Evolutionary conservation across 2,797 vertebrate species (phyloP).

Genomic region (Adelosebastes latens): DNA sequence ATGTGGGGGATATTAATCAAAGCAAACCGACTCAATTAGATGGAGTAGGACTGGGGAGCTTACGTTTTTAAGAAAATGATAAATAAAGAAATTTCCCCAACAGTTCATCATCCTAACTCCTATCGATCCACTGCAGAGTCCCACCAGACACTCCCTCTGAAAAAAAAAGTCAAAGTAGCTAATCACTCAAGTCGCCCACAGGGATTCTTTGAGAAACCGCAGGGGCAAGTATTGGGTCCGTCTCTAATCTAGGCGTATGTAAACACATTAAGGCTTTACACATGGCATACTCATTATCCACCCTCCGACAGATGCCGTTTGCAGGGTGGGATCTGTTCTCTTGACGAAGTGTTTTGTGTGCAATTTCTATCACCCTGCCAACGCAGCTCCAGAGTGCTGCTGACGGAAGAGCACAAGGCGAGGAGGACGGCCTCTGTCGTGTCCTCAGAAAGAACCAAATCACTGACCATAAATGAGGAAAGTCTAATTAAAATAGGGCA

Average conservation of each 20-base stretch:
- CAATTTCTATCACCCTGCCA: constrained; percentile 53
- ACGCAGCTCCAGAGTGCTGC: constrained; percentile 31
- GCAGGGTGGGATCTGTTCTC: constrained; percentile 54
- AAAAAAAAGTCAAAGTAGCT: constrained; percentile 75
- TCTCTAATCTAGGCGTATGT: constrained; percentile 77
- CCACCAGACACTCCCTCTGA: constrained; percentile 59
- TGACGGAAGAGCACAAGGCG: constrained; percentile 27
- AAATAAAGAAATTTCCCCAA: constrained; percentile 53
- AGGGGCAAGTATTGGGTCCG: constrained; percentile 67
- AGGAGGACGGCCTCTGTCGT: not conserved
- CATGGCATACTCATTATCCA: constrained; percentile 67
- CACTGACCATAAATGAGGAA: constrained; percentile 3
- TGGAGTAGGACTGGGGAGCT: constrained; percentile 37
- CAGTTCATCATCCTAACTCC: constrained; percentile 76
- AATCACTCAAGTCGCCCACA: constrained; percentile 78
- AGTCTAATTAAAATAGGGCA: not conserved
- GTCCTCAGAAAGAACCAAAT: constrained; percentile 12
- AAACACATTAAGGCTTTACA: constrained; percentile 78
- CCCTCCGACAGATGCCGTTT: constrained; percentile 56
- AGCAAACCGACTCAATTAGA: constrained; percentile 64
- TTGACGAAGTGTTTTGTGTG: constrained; percentile 48
- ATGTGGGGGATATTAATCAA: constrained; percentile 59
- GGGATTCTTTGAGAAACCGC: constrained; percentile 74
- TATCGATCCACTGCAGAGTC: constrained; percentile 78
- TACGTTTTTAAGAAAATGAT: constrained; percentile 44